A percentile compares a stretch with the other conserved stretches of the same genome.
phyloP scores from a whole-genome alignment of 1,140 invertebrate genomes.

The Brachionus calyciflorus region DNA sequence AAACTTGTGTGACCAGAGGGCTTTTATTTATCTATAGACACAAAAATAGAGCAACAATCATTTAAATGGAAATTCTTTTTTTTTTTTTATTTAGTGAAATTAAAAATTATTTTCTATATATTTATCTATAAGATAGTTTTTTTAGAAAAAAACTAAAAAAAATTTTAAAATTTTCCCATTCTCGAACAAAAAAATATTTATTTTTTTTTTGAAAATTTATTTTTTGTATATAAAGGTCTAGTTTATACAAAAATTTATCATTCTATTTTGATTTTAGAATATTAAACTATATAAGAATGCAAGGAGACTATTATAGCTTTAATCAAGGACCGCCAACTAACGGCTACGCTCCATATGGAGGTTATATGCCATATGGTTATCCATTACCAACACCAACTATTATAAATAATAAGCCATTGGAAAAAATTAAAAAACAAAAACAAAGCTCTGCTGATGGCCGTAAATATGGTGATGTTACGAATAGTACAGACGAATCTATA shows the following conservation, averaged over 20 bases:
- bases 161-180: slow-evolving; percentile 9
- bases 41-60: slow-evolving; percentile 19
- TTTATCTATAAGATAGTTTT: background rate
- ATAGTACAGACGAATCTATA: slow-evolving; percentile 41
- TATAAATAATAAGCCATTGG: slow-evolving; percentile 1
- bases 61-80: slow-evolving; percentile 25
- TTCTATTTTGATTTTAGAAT: background rate
- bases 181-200: too few relatives aligned
- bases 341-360: slow-evolving; percentile 4
- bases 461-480: background rate
- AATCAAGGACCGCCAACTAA: slow-evolving; percentile 13
- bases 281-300: slow-evolving; percentile 12
- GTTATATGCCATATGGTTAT: slow-evolving; percentile 7
- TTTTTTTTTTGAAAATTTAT: too few relatives aligned
- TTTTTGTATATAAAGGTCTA: background rate
- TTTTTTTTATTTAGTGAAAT: too few relatives aligned
- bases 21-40: background rate
- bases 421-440: slow-evolving; percentile 30
- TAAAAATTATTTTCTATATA: background rate
- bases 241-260: background rate
- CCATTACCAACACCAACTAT: background rate
- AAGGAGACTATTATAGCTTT: slow-evolving; percentile 35
- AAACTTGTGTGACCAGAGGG: background rate
- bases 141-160: slow-evolving; percentile 14
- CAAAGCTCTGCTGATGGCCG: background rate